Evolutionary conservation across 2,888 invertebrate species (phyloP), one percentile per base, ranked within the genome.

Genomic region (Cremastobaeus sp.): DNA sequence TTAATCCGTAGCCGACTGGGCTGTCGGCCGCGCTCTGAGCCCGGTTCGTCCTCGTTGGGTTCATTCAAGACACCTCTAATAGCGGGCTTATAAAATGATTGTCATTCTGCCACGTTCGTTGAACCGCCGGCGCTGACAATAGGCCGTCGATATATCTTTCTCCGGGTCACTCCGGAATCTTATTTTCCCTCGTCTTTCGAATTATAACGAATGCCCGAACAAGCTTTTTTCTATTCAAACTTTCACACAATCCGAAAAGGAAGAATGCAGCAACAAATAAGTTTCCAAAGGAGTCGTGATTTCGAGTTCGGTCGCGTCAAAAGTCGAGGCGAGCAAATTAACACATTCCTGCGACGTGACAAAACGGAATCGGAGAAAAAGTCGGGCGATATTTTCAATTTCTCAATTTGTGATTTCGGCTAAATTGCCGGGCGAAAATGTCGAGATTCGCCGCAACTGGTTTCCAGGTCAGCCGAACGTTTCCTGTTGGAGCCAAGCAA

Each of bases 81-180:
- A 30, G 35, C 25, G 18, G 34, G 54, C 60, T 54, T 60, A 47
- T 48, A 72, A 72, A 66, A 54, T 72, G 65, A 66, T 66, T 59
- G 65, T 66, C 72, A 66, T 72, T 72, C 59, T 48, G 57, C 54
- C 60, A 72, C 41, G 66, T 68, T 73, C 73, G 55, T 66, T 68
- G 73, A 66, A 73, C 73, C 34, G 30, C 37, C 45, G 30, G 15
- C 50, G 37, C 52, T 64, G 55, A 73, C 73, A 73, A 73, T 73
- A 57, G 68, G 18, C 62, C 48, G 39, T 68, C 73, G 62, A 62
- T 68, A 60, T 62, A 62, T 68, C 60, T 73, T 64, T 48, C 35
- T 14, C 35, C 43, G n/a, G 55, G 64, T 71, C 50, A 70, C 35
- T 62, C 12, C 41, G 55, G 62, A 62, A 55, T 62, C 55, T 70